phyloP scores from a whole-genome alignment of 1,140 invertebrate genomes.

The Ips nitidus region DNA sequence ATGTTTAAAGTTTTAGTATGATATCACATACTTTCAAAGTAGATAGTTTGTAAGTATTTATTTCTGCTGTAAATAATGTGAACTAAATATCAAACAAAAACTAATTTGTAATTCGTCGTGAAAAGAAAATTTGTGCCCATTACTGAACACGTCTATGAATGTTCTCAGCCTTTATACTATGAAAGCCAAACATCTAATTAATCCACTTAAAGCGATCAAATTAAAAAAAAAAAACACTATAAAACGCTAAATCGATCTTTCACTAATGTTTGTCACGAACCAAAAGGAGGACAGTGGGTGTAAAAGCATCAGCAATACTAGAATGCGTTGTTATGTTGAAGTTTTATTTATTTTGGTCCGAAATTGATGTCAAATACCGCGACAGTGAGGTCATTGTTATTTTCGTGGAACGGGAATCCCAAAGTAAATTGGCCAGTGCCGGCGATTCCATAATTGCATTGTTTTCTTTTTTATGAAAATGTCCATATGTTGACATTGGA shows the following conservation, averaged over 20 bases:
- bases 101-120: no score
- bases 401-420: slow-evolving; percentile 16
- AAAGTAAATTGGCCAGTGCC: slow-evolving; percentile 8
- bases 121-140: no score
- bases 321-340: not conserved
- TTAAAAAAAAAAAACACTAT: not conserved
- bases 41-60: no score
- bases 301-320: not conserved
- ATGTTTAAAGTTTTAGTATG: no score
- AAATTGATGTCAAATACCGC: slow-evolving; percentile 21
- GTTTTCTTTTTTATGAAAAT: not conserved
- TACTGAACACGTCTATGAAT: no score
- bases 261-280: slow-evolving; percentile 1
- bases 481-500: no score
- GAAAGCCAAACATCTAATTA: not conserved
- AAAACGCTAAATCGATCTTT: not conserved
- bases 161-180: no score
- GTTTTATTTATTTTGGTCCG: slow-evolving; percentile 15
- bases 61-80: no score
- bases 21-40: no score
- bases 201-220: not conserved
- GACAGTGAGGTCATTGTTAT: slow-evolving; percentile 22
- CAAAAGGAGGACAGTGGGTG: slow-evolving; percentile 1
- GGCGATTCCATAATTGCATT: not conserved
- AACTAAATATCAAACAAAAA: no score